phyloP scores from a whole-genome alignment of 2,113 vertebrate species.

The Halcyon malimbica region DNA sequence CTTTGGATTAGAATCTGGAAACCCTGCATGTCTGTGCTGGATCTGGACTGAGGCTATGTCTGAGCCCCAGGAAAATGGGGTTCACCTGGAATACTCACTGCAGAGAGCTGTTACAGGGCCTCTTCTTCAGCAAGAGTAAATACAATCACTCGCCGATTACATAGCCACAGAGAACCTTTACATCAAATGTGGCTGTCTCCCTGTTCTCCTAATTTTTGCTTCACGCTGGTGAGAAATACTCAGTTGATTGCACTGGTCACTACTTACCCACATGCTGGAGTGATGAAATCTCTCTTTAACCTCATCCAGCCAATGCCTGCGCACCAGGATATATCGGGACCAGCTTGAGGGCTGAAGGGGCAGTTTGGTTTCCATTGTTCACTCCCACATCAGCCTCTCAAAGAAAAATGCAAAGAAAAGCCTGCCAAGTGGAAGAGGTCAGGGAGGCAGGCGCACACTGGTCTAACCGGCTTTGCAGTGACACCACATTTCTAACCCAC shows the following conservation, averaged over 20 bases:
- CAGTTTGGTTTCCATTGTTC: not conserved
- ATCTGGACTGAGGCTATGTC: not conserved
- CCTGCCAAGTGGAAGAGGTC: conserved; percentile 10
- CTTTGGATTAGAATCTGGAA: not conserved
- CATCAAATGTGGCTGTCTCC: not conserved
- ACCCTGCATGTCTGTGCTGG: not conserved
- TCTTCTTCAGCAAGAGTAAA: not conserved
- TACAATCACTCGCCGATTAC: not conserved
- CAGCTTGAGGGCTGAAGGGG: not conserved
- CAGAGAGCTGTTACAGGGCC: not conserved
- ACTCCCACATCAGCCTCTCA: not conserved
- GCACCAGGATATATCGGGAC: not conserved
- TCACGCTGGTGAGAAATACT: not conserved
- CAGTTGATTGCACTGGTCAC: not conserved
- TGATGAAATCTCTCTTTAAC: not conserved
- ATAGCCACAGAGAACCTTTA: not conserved
- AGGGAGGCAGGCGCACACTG: not conserved
- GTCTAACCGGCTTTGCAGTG: not conserved
- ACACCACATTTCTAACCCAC: not conserved
- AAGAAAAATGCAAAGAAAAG: not conserved
- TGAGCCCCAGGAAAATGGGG: not conserved
- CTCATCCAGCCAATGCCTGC: not conserved
- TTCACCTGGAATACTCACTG: not conserved
- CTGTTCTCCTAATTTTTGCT: not conserved
- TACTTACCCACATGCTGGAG: not conserved